Evolutionary conservation across 2,888 invertebrate genomes (phyloP).

Genomic region (Papilio elwesi): DNA sequence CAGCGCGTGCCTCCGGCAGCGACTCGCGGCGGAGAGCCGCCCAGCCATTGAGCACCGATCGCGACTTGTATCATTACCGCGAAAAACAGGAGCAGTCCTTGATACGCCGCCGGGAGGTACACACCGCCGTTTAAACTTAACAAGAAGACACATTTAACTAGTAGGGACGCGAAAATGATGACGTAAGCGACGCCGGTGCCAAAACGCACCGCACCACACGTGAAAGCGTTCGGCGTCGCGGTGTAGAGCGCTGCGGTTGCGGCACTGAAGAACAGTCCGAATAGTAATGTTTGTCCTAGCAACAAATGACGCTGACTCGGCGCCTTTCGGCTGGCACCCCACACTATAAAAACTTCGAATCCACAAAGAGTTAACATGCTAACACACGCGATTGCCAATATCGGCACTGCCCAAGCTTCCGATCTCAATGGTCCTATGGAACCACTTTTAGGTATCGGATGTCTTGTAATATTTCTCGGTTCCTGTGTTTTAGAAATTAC

Average conservation of each 20-base stretch:
- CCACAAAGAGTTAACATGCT: constrained; percentile 93
- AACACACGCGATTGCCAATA: constrained; percentile 92
- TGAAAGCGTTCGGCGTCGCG: constrained; percentile 90
- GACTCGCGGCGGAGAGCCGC: constrained; percentile 88
- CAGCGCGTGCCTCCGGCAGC: constrained; percentile 76
- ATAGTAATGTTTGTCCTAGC: constrained; percentile 92
- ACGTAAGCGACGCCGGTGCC: constrained; percentile 93
- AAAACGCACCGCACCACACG: constrained; percentile 92
- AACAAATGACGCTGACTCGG: constrained; percentile 94
- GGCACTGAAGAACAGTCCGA: constrained; percentile 92
- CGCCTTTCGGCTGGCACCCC: constrained; percentile 90
- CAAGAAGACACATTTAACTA: constrained; percentile 97
- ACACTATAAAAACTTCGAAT: constrained; percentile 95
- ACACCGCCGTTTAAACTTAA: constrained; percentile 96
- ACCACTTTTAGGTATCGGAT: constrained; percentile 55
- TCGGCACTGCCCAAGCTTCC: constrained; percentile 96
- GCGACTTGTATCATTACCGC: constrained; percentile 95
- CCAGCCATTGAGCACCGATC: constrained; percentile 92
- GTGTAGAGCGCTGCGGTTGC: constrained; percentile 91
- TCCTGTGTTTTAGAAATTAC: constrained; percentile 56
- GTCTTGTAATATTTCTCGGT: constrained; percentile 56
- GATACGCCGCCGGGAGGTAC: constrained; percentile 96
- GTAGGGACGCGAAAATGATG: constrained; percentile 94
- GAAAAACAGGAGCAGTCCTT: constrained; percentile 94
- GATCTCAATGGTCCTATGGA: constrained; percentile 82